Percentiles rank a stretch among this genome's conserved stretches.
phyloP scores from a whole-genome alignment of 2,888 invertebrate genomes.

The Timema podura region DNA sequence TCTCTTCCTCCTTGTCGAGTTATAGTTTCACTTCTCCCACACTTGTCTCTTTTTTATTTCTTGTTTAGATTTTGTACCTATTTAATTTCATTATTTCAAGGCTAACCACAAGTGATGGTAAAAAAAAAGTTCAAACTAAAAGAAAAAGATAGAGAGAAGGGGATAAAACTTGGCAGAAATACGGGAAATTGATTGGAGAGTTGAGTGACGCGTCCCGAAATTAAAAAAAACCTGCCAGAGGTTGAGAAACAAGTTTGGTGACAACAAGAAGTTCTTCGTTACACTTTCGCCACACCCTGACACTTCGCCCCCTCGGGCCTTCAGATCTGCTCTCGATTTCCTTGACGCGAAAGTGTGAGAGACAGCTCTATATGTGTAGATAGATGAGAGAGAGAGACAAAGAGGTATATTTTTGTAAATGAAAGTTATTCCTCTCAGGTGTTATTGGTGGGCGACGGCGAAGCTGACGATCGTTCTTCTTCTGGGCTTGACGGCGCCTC shows the following conservation, averaged over 20 bases:
- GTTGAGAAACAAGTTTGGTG: constrained; percentile 24
- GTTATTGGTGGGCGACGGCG: constrained; percentile 43
- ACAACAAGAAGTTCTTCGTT: constrained; percentile 23
- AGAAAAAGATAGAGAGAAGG: too few species aligned
- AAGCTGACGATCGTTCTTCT: constrained; percentile 36
- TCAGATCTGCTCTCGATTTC: constrained; percentile 31
- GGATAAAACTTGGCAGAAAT: too few species aligned
- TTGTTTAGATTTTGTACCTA: too few species aligned
- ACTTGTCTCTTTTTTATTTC: too few species aligned
- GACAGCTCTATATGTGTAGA: constrained; percentile 21
- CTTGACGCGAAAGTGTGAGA: constrained; percentile 25
- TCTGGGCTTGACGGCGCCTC: constrained; percentile 20
- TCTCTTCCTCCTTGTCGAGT: constrained; percentile 4
- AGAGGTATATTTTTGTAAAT: constrained; percentile 20
- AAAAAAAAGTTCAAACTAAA: not conserved
- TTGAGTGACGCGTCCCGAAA: too few species aligned
- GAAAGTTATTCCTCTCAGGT: constrained; percentile 39
- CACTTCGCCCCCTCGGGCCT: constrained; percentile 20
- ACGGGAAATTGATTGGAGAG: too few species aligned
- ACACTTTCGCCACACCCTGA: constrained; percentile 32
- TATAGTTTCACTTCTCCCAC: too few species aligned
- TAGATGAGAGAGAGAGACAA: constrained; percentile 18
- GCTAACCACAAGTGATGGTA: constrained; percentile 13
- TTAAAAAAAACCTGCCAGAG: too few species aligned
- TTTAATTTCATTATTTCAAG: not conserved